phyloP scores from a whole-genome alignment of 2,888 invertebrate species.

The Barypeithes pellucidus region DNA sequence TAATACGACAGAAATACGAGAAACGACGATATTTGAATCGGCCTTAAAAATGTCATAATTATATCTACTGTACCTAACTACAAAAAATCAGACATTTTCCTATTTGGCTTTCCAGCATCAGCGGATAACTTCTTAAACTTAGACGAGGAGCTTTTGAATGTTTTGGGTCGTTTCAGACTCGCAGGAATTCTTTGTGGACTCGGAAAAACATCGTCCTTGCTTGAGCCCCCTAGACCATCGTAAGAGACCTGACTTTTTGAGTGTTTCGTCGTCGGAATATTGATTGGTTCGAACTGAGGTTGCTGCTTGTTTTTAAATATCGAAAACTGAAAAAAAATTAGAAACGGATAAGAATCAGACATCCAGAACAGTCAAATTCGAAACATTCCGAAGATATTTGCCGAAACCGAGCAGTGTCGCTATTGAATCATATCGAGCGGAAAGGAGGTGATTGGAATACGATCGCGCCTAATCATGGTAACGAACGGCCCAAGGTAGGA shows the following conservation, averaged over 20 bases:
- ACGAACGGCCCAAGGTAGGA: no score
- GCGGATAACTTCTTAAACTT: slow-evolving; percentile 63
- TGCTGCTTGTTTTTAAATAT: slow-evolving; percentile 51
- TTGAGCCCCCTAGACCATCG: slow-evolving; percentile 75
- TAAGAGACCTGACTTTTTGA: slow-evolving; percentile 63
- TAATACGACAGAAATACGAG: no score
- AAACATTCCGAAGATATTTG: no score
- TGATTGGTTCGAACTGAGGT: slow-evolving; percentile 4
- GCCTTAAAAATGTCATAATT: neutral
- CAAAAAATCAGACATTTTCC: slow-evolving; percentile 37
- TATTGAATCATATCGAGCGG: no score
- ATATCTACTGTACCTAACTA: slow-evolving; percentile 1
- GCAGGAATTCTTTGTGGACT: slow-evolving; percentile 54
- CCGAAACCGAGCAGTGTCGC: no score
- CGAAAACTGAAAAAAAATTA: slow-evolving; percentile 54
- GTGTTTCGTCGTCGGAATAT: neutral
- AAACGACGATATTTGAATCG: no score
- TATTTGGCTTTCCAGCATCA: slow-evolving; percentile 41
- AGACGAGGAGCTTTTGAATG: slow-evolving; percentile 53
- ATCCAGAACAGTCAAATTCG: neutral
- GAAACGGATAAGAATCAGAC: no score
- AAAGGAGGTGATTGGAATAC: no score
- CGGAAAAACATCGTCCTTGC: slow-evolving; percentile 73
- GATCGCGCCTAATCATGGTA: no score
- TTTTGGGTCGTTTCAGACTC: slow-evolving; percentile 55